phyloP scores from a whole-genome alignment of 2,797 vertebrate species.

The Gallirallus australis region DNA sequence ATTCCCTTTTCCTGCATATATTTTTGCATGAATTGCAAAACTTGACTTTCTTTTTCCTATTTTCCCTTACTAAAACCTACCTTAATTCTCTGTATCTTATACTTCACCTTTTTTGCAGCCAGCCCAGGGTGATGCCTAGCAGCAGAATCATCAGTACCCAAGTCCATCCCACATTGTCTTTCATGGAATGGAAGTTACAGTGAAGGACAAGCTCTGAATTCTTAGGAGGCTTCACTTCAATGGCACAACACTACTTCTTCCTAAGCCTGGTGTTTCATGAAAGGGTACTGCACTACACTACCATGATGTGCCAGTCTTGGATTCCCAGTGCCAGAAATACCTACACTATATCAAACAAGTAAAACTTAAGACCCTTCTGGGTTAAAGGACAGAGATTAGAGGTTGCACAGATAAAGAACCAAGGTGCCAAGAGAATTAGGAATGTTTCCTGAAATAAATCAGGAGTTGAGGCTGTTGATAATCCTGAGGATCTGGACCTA shows the following conservation, averaged over 20 bases:
- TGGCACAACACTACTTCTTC: background rate
- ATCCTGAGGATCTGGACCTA: background rate
- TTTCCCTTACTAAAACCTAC: background rate
- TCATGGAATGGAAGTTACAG: background rate
- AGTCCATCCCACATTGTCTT: background rate
- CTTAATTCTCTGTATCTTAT: background rate
- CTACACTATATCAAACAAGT: background rate
- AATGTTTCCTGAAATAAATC: background rate
- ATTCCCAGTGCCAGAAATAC: background rate
- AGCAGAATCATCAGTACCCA: background rate
- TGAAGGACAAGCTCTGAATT: background rate
- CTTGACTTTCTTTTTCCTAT: background rate
- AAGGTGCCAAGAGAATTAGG: background rate
- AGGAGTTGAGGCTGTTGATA: background rate
- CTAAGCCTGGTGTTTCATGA: background rate
- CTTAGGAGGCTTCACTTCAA: background rate
- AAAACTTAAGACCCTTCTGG: background rate
- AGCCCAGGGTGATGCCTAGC: background rate
- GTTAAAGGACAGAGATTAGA: background rate
- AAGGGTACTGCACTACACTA: background rate
- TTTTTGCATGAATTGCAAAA: background rate
- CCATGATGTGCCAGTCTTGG: background rate
- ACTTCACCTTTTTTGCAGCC: background rate
- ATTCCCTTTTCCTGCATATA: background rate
- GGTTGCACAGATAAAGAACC: background rate